phyloP scores from a whole-genome alignment of 2,113 vertebrate species.

The Corapipo altera region DNA sequence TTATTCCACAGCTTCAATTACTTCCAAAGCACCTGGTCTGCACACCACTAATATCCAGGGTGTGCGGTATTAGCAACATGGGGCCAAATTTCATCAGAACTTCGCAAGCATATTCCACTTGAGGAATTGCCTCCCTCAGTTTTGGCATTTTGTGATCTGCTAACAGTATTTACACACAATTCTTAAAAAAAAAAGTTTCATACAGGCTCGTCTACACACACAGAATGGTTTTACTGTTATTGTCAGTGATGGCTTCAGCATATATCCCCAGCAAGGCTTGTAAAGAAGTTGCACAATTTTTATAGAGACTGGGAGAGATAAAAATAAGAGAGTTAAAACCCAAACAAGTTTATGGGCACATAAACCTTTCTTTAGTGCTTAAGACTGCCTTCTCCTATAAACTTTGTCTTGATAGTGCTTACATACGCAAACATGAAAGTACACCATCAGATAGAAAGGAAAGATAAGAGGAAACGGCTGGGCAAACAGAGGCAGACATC shows the following conservation, averaged over 20 bases:
- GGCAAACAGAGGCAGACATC: neutral
- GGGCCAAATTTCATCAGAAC: neutral
- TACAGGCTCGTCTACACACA: neutral
- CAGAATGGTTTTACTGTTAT: neutral
- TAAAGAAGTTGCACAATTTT: neutral
- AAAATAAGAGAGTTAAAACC: neutral
- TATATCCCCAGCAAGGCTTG: neutral
- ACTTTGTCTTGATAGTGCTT: neutral
- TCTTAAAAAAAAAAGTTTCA: neutral
- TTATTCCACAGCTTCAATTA: neutral
- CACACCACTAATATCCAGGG: neutral
- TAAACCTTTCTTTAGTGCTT: neutral
- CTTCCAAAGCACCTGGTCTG: neutral
- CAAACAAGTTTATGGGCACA: neutral
- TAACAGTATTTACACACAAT: neutral
- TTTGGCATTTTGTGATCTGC: neutral
- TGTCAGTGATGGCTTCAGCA: neutral
- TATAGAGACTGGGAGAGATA: neutral
- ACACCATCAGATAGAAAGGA: neutral
- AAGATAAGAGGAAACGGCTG: neutral
- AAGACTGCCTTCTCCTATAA: neutral
- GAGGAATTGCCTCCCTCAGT: neutral
- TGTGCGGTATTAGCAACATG: rapidly evolving
- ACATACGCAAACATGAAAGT: neutral
- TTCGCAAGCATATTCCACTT: neutral